Evolutionary conservation across 2,888 invertebrate species (phyloP).

Genomic region (Mylabris sibirica): DNA sequence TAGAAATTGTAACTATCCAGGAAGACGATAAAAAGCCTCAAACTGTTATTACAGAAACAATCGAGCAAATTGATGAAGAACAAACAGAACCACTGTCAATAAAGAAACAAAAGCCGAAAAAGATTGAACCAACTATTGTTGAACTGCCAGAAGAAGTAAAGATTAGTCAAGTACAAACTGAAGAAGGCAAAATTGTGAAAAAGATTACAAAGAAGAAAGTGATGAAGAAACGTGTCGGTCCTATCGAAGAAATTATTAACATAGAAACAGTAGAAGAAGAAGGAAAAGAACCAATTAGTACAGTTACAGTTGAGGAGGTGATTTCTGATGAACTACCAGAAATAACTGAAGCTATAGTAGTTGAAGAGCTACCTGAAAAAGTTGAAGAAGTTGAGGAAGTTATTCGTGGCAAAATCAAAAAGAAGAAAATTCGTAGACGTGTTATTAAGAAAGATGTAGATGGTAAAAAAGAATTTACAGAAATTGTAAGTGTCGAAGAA

Average conservation of each 20-base stretch:
- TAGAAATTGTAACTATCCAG: conserved; percentile 34
- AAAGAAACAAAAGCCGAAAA: conserved; percentile 24
- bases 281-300: conserved; percentile 44
- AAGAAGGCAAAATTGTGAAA: conserved; percentile 45
- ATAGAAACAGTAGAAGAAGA: conserved; percentile 45
- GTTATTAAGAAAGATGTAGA: conserved; percentile 61
- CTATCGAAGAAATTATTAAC: conserved; percentile 45
- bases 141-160: conserved; percentile 56
- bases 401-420: conserved; percentile 45
- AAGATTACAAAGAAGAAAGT: conserved; percentile 44
- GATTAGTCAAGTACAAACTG: conserved; percentile 32
- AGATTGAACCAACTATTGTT: conserved; percentile 36
- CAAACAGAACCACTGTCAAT: conserved; percentile 15
- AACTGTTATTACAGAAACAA: conserved; percentile 27
- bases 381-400: conserved; percentile 50
- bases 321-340: conserved; percentile 31
- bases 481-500: conserved; percentile 45
- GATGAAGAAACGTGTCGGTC: conserved; percentile 48
- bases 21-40: conserved; percentile 41
- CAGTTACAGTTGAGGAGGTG: conserved; percentile 44
- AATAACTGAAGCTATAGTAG: conserved; percentile 35
- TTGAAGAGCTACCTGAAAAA: conserved; percentile 49
- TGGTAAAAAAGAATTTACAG: conserved; percentile 54
- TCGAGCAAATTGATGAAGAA: conserved; percentile 27
- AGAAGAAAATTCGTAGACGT: conserved; percentile 60